Conservation (phyloP, 2,888 invertebrate species). For the Drosophila lacicola region DNA sequence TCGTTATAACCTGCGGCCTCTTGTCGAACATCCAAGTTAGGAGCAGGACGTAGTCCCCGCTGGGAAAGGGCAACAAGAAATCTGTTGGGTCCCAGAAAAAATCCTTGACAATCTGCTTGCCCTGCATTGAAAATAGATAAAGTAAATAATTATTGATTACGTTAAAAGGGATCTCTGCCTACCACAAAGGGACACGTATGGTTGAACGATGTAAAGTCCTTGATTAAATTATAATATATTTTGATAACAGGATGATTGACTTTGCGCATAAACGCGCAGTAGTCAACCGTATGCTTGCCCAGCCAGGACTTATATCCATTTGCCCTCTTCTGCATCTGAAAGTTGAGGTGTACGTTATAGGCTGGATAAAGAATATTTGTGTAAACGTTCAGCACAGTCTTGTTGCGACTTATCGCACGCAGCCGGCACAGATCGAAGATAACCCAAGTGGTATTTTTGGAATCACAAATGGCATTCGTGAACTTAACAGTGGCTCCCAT, state of each 20-base stretch:
- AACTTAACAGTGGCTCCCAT: conserved; percentile 6
- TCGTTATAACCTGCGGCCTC: background rate
- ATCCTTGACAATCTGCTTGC: conserved; percentile 12
- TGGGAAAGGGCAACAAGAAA: background rate
- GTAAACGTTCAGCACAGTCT: conserved; percentile 8
- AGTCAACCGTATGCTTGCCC: background rate
- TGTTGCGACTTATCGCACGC: conserved; percentile 8
- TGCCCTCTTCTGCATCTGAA: conserved; percentile 14
- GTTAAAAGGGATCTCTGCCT: background rate
- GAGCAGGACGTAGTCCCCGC: conserved; percentile 3
- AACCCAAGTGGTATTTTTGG: conserved; percentile 24
- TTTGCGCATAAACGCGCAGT: conserved; percentile 2
- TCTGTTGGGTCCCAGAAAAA: conserved; percentile 24
- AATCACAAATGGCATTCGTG: conserved; percentile 26
- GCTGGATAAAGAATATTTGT: background rate
- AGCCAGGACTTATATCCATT: conserved; percentile 36
- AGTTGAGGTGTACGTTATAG: background rate
- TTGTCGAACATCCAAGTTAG: conserved; percentile 4
- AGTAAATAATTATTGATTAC: too few species aligned
- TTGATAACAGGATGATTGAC: conserved; percentile 15
- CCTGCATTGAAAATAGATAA: conserved; percentile 7
- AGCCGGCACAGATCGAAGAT: conserved; percentile 14
- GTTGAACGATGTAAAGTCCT: conserved; percentile 21
- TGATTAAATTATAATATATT: conserved; percentile 3
- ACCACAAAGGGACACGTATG: conserved; percentile 48